A percentile compares a stretch with the other conserved stretches of the same genome.
Conservation (phyloP, 1,140 invertebrate genomes). For the Pogonus chalceus region DNA sequence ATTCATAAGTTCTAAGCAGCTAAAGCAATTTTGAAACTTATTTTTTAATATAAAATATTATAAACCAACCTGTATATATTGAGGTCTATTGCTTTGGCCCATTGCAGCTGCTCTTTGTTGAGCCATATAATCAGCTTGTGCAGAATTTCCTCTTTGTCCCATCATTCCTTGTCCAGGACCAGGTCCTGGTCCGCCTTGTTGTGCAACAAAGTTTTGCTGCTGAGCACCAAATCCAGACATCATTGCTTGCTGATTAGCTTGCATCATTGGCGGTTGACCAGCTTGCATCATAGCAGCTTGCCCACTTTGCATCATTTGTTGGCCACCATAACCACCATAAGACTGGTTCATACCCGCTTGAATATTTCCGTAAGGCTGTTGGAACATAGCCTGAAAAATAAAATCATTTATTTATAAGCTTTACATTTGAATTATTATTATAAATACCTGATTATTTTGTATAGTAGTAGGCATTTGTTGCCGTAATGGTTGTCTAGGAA, state of each 20-base stretch:
- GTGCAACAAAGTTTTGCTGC: conserved; percentile 22
- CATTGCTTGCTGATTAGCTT: background rate
- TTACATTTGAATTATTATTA: background rate
- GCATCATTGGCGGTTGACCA: conserved; percentile 19
- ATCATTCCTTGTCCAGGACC: background rate
- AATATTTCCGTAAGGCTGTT: conserved; percentile 31
- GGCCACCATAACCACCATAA: conserved; percentile 29
- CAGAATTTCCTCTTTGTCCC: background rate
- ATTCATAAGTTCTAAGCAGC: background rate
- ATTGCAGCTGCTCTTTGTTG: background rate
- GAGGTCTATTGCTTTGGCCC: background rate
- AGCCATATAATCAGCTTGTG: conserved; percentile 6
- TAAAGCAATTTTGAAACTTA: background rate
- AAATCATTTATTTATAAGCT: background rate
- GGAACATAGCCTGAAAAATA: conserved; percentile 29
- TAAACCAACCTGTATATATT: conserved; percentile 5
- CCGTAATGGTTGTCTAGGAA: conserved; percentile 28
- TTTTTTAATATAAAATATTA: background rate
- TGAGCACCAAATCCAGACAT: conserved; percentile 19
- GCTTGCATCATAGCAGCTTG: conserved; percentile 1
- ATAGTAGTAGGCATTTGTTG: conserved; percentile 32
- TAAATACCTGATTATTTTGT: conserved; percentile 31
- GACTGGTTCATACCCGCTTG: conserved; percentile 28
- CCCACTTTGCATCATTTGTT: conserved; percentile 31
- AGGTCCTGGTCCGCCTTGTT: background rate